Evolutionary conservation across 2,888 invertebrate species (phyloP).

Genomic region (Campoplex nolae): DNA sequence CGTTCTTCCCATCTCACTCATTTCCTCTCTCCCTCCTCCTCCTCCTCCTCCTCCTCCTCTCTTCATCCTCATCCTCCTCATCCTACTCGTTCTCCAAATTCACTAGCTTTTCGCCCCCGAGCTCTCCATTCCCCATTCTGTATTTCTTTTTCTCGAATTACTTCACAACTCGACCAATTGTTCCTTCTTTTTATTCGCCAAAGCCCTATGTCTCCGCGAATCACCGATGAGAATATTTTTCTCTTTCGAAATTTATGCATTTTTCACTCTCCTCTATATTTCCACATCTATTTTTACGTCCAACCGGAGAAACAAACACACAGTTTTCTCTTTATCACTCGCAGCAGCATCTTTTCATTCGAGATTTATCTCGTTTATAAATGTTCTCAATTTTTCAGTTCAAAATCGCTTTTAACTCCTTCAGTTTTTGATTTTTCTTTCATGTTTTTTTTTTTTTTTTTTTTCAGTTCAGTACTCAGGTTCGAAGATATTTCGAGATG

Average conservation of each 20-base stretch:
- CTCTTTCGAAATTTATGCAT: background rate
- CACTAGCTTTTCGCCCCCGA: slow-evolving; percentile 30
- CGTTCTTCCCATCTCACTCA: slow-evolving; percentile 77
- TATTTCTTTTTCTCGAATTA: slow-evolving; percentile 46
- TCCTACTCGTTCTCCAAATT: slow-evolving; percentile 40
- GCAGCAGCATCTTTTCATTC: background rate
- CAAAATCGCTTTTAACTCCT: background rate
- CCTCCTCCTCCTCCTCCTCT: slow-evolving; percentile 34
- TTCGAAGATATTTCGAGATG: background rate
- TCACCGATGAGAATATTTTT: slow-evolving; percentile 16
- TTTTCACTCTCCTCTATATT: background rate
- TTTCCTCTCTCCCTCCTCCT: slow-evolving; percentile 9
- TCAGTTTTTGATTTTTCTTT: background rate
- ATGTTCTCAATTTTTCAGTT: background rate
- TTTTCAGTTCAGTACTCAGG: background rate
- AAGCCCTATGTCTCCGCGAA: background rate
- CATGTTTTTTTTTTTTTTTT: background rate
- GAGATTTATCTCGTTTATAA: background rate
- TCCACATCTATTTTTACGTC: background rate
- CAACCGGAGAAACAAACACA: background rate
- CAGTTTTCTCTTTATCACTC: background rate
- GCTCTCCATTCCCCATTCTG: slow-evolving; percentile 12
- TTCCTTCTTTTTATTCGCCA: slow-evolving; percentile 25
- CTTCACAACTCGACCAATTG: slow-evolving; percentile 54
- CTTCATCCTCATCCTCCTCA: slow-evolving; percentile 9